Conservation (phyloP, 2,797 vertebrate species). For the Vespertilio murinus region DNA sequence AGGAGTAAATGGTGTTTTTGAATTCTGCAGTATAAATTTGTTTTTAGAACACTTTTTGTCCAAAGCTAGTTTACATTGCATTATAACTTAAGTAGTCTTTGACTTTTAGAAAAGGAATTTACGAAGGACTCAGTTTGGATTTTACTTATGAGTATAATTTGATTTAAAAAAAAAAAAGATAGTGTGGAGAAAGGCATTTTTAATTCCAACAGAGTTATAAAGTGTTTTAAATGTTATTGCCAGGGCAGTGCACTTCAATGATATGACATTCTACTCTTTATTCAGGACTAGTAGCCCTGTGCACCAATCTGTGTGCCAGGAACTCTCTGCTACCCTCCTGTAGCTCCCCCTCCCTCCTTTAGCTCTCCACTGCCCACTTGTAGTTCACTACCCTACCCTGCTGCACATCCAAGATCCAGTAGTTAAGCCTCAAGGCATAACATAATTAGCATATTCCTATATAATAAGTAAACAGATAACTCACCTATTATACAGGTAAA, state of each 20-base stretch:
- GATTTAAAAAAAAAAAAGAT: neutral
- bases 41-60: slow-evolving; percentile 12
- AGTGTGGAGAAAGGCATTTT: neutral
- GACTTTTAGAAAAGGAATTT: neutral
- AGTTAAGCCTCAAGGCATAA: too few relatives aligned
- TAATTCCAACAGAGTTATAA: neutral
- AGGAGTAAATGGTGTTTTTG: neutral
- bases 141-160: neutral
- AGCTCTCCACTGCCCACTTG: too few relatives aligned
- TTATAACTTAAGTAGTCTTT: neutral
- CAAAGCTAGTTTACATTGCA: neutral
- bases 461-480: too few relatives aligned
- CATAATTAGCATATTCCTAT: too few relatives aligned
- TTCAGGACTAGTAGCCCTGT: neutral
- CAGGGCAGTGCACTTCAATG: neutral
- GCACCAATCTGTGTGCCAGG: too few relatives aligned
- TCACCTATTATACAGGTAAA: neutral
- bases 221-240: neutral
- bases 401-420: too few relatives aligned
- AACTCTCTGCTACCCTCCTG: too few relatives aligned
- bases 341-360: too few relatives aligned
- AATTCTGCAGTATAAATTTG: slow-evolving; percentile 17
- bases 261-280: neutral
- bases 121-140: neutral
- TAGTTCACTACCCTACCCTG: too few relatives aligned